Evolutionary conservation across 2,888 invertebrate species (phyloP).

Genomic region (Thymelicus sylvestris): DNA sequence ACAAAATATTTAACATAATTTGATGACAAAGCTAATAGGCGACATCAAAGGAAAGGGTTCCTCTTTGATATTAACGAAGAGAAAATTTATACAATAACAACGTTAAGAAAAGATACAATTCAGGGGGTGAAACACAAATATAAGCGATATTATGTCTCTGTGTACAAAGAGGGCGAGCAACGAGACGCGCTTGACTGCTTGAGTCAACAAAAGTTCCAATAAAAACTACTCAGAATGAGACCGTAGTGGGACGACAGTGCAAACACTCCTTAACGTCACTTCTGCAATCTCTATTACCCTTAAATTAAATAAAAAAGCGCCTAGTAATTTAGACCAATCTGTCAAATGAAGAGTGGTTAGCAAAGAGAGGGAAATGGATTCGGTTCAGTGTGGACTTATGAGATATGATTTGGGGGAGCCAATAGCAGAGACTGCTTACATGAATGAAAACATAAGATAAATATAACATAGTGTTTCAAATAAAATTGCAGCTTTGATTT

Average conservation of each 20-base stretch:
- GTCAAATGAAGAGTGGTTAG: conserved; percentile 83
- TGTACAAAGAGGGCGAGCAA: conserved; percentile 63
- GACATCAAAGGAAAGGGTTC: conserved; percentile 17
- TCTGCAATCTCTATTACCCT: conserved; percentile 70
- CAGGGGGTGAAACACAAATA: conserved; percentile 70
- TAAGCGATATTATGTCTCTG: conserved; percentile 73
- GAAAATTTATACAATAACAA: conserved; percentile 41
- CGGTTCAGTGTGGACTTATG: conserved; percentile 70
- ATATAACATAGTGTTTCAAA: no score
- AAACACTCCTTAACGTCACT: conserved; percentile 64
- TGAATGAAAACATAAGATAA: background rate
- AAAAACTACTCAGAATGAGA: conserved; percentile 77
- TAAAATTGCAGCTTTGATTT: no score
- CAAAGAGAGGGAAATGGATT: conserved; percentile 79
- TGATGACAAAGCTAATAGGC: conserved; percentile 10
- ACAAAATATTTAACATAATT: conserved; percentile 43
- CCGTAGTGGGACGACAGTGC: conserved; percentile 58
- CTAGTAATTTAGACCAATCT: conserved; percentile 80
- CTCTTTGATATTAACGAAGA: conserved; percentile 23
- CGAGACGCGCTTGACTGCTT: conserved; percentile 45
- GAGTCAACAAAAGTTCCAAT: conserved; percentile 69
- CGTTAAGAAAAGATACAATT: conserved; percentile 52
- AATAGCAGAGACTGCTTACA: background rate
- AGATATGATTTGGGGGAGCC: conserved; percentile 61
- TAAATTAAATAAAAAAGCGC: conserved; percentile 82